Conservation (phyloP, 2,113 vertebrate genomes). For the Ia io region DNA sequence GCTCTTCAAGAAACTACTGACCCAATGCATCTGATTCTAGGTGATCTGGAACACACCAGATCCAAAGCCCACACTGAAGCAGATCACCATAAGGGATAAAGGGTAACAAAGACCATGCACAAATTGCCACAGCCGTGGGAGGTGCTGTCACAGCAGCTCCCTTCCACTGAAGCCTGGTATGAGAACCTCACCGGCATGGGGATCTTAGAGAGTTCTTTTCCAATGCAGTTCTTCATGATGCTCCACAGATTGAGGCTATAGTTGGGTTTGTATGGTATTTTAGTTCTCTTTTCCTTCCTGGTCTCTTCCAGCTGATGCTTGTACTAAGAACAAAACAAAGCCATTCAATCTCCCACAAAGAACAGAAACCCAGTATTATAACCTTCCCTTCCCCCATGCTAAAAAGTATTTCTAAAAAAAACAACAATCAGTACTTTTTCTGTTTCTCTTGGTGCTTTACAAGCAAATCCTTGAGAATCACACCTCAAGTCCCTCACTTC, state of each 20-base stretch:
- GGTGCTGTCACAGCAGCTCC: neutral
- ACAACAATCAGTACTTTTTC: neutral
- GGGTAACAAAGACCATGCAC: neutral
- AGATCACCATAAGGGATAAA: neutral
- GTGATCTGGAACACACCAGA: neutral
- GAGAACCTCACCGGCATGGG: conserved; percentile 92
- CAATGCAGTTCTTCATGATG: conserved; percentile 98
- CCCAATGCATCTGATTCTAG: neutral
- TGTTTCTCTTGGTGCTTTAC: neutral
- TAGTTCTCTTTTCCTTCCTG: conserved; percentile 88
- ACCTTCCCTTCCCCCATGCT: neutral
- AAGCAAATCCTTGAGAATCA: neutral
- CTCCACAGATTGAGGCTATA: conserved; percentile 98
- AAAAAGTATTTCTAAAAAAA: neutral
- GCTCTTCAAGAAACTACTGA: neutral
- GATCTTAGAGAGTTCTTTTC: conserved; percentile 96
- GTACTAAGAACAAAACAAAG: conserved; percentile 66
- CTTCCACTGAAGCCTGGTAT: neutral
- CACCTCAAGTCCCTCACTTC: neutral
- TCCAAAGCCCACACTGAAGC: neutral
- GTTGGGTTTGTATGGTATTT: conserved; percentile 95
- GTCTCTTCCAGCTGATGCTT: conserved; percentile 90
- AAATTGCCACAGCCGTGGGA: neutral
- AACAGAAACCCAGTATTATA: conserved; percentile 26
- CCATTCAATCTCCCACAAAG: neutral